phyloP scores from a whole-genome alignment of 1,140 invertebrate species.

The Plectus sambesii region DNA sequence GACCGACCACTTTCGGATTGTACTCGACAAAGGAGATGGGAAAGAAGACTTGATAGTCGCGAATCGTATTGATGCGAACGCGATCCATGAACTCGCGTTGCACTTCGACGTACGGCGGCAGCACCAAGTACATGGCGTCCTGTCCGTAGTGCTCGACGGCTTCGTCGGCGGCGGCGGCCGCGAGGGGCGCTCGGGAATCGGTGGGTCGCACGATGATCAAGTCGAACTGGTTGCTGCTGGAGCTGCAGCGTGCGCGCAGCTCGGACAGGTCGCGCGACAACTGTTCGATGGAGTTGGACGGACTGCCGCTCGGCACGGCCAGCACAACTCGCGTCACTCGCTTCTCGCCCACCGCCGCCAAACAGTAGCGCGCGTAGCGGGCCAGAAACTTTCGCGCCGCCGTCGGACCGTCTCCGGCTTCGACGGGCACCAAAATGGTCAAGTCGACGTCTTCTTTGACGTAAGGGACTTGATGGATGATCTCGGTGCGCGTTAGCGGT shows the following conservation, averaged over 20 bases:
- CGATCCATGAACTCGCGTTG: conserved; percentile 43
- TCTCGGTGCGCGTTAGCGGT: conserved; percentile 36
- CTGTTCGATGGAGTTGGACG: conserved; percentile 9
- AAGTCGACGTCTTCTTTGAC: conserved; percentile 44
- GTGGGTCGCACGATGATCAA: conserved; percentile 24
- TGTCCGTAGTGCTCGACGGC: conserved; percentile 43
- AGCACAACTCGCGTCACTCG: conserved; percentile 28
- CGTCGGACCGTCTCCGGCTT: conserved; percentile 24
- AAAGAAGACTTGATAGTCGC: conserved; percentile 44
- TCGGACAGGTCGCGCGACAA: conserved; percentile 12
- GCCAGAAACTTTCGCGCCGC: conserved; percentile 21
- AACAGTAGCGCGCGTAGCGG: conserved; percentile 21
- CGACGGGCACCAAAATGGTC: conserved; percentile 36
- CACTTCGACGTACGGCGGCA: conserved; percentile 42
- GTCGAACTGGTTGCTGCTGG: conserved; percentile 33
- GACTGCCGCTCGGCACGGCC: conserved; percentile 23
- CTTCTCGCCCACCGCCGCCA: conserved; percentile 19
- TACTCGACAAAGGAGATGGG: conserved; percentile 43
- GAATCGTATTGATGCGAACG: conserved; percentile 41
- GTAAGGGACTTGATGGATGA: conserved; percentile 41
- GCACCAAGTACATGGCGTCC: conserved; percentile 35
- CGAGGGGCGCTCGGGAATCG: conserved; percentile 16
- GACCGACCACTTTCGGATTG: conserved; percentile 29
- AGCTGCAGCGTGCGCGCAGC: conserved; percentile 22
- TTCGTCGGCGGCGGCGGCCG: conserved; percentile 38